phyloP scores from a whole-genome alignment of 2,113 vertebrate species.

The Periophthalmodon schlosseri region DNA sequence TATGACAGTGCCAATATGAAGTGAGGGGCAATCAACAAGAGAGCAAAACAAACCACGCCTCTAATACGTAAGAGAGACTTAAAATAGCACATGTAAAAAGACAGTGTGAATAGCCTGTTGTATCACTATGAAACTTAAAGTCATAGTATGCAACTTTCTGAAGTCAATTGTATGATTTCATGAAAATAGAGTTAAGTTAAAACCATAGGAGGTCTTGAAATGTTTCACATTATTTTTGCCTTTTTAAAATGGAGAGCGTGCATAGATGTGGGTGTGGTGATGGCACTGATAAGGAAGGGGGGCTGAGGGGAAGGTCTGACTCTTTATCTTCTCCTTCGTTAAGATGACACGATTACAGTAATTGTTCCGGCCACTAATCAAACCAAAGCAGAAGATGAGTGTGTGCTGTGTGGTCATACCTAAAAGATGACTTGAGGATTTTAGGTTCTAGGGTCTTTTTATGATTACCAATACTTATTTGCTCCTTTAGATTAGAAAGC shows the following conservation, averaged over 20 bases:
- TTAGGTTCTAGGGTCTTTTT: background rate
- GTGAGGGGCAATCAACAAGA: background rate
- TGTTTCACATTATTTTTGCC: too few species aligned
- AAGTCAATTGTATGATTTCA: too few species aligned
- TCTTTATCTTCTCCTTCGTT: constrained; percentile 73
- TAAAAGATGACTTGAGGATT: constrained; percentile 17
- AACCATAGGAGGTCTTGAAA: too few species aligned
- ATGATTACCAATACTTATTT: background rate
- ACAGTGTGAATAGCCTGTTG: background rate
- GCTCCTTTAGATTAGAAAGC: background rate
- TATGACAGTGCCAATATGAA: background rate
- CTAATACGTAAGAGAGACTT: constrained; percentile 18
- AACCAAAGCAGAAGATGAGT: constrained; percentile 57
- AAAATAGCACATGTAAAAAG: constrained; percentile 22
- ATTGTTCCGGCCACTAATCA: constrained; percentile 80
- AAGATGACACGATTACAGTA: constrained; percentile 79
- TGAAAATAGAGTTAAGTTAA: too few species aligned
- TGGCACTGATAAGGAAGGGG: constrained; percentile 58
- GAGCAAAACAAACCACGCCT: constrained; percentile 2
- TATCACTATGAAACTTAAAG: background rate
- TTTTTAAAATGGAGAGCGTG: background rate
- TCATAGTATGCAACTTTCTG: too few species aligned
- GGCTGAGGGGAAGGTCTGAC: constrained; percentile 51
- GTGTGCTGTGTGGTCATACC: constrained; percentile 27
- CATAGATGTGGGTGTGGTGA: constrained; percentile 25